Conservation (phyloP, 2,888 invertebrate species). For the Drosophila mayaguana region DNA sequence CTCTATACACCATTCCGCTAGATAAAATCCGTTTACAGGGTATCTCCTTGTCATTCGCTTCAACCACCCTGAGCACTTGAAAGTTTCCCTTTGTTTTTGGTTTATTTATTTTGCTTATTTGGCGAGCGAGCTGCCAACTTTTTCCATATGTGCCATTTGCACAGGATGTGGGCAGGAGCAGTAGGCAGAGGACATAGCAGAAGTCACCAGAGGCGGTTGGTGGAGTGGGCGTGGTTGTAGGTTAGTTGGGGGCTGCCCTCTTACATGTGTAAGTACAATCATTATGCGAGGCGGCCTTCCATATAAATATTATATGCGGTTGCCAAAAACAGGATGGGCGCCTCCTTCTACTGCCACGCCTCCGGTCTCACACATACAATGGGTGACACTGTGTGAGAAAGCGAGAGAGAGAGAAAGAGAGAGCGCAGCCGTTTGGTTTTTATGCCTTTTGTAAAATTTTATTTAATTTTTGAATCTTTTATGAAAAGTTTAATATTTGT, state of each 20-base stretch:
- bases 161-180: not conserved
- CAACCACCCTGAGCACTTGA: not conserved
- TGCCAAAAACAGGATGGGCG: slow-evolving; percentile 34
- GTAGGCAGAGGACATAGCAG: not conserved
- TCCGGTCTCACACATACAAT: not conserved
- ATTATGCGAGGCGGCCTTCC: slow-evolving; percentile 61
- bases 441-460: slow-evolving; percentile 81
- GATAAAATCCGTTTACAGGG: not conserved
- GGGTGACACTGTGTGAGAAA: not conserved
- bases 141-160: slow-evolving; percentile 30
- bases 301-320: slow-evolving; percentile 59
- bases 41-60: not conserved
- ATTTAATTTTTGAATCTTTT: slow-evolving; percentile 81
- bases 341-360: not conserved
- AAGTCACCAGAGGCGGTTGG: slow-evolving; percentile 9
- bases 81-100: slow-evolving; percentile 22
- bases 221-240: slow-evolving; percentile 7
- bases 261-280: slow-evolving; percentile 78
- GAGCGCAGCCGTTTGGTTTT: slow-evolving; percentile 73
- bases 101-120: slow-evolving; percentile 51
- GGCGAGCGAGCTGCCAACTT: slow-evolving; percentile 66
- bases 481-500: slow-evolving; percentile 82
- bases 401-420: not conserved
- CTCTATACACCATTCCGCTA: not conserved
- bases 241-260: slow-evolving; percentile 55